Evolutionary conservation across 2,888 invertebrate species (phyloP).

Genomic region (Drosophila colorata): DNA sequence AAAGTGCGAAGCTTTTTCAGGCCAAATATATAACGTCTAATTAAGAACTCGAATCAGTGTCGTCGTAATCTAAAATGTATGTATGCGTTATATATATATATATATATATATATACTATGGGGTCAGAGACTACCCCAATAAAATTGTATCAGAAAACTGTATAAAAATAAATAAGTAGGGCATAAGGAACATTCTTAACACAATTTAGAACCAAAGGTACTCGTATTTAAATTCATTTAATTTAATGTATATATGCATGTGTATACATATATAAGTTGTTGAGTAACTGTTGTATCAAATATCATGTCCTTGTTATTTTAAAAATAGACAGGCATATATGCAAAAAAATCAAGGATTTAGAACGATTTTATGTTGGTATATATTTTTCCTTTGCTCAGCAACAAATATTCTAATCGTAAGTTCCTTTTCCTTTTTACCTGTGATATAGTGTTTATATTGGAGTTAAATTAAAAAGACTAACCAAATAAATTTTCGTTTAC

Average conservation of each 20-base stretch:
- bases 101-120: constrained; percentile 7
- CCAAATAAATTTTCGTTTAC: constrained; percentile 39
- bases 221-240: neutral
- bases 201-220: constrained; percentile 4
- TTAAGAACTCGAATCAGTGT: constrained; percentile 9
- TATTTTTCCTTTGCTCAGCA: neutral
- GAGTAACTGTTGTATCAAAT: constrained; percentile 26
- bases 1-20: constrained; percentile 2
- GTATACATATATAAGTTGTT: constrained; percentile 5
- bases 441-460: constrained; percentile 77
- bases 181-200: constrained; percentile 7
- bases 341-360: neutral
- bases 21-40: neutral
- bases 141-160: neutral
- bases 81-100: neutral
- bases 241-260: neutral
- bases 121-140: constrained; percentile 7
- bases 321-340: neutral
- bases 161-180: constrained; percentile 7
- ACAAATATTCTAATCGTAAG: neutral
- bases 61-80: constrained; percentile 12
- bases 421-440: constrained; percentile 50
- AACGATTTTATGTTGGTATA: neutral
- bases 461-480: constrained; percentile 83
- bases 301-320: constrained; percentile 11